These are phyloP conservation scores for Ptyas mucosa DNA, from an alignment of 2,113 vertebrate genomes.

Conservation along the genomic window DNA sequence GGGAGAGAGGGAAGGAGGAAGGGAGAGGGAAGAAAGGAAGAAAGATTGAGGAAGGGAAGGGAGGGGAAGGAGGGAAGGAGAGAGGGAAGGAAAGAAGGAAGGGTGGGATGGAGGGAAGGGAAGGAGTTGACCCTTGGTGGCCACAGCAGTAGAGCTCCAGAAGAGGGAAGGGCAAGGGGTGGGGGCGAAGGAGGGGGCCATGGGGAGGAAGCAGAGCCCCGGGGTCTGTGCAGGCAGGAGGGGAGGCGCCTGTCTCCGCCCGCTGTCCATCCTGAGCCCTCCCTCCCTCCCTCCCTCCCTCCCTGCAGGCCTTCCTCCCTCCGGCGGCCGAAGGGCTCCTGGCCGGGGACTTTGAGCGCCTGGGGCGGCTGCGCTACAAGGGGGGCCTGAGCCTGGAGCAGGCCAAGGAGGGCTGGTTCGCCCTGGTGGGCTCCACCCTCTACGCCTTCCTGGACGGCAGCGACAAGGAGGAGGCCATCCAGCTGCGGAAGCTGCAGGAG, in stretches of 20 bases:
- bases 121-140: background rate
- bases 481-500: constrained; percentile 88
- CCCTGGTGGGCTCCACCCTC: constrained; percentile 77
- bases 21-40: too few species aligned
- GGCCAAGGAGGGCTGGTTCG: constrained; percentile 86
- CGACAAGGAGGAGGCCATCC: constrained; percentile 76
- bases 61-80: too few species aligned
- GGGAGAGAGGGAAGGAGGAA: too few species aligned
- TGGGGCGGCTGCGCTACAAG: constrained; percentile 87
- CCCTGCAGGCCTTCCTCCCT: constrained; percentile 76
- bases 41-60: too few species aligned
- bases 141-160: background rate
- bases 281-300: background rate
- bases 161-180: background rate
- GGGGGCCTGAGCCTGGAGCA: constrained; percentile 86
- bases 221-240: too few species aligned
- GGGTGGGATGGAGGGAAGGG: too few species aligned
- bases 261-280: background rate
- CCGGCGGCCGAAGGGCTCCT: constrained; percentile 78
- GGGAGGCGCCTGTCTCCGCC: background rate
- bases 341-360: constrained; percentile 78
- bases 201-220: background rate
- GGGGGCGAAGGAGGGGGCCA: background rate
- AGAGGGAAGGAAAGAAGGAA: too few species aligned
- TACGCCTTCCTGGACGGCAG: constrained; percentile 69